Evolutionary conservation across 1,140 invertebrate species (phyloP).

Genomic region (Periplaneta americana): DNA sequence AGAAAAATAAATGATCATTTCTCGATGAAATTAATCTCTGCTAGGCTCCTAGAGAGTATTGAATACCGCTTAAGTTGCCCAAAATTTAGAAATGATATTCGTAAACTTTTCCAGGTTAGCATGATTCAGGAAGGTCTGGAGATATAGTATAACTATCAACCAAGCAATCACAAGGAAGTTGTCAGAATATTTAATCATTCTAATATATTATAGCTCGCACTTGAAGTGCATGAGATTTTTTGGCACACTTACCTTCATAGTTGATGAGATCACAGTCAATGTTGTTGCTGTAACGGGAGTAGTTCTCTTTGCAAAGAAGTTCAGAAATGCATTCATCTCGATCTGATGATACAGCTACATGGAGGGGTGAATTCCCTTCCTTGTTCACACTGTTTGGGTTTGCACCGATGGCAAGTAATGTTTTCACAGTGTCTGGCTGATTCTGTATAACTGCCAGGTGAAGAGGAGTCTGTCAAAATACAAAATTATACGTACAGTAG

Average conservation of each 20-base stretch:
- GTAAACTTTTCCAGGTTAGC: too few species aligned
- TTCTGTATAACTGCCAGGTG: conserved; percentile 44
- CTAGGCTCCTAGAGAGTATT: too few species aligned
- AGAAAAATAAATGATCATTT: too few species aligned
- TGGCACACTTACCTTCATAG: conserved; percentile 10
- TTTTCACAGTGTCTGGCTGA: conserved; percentile 35
- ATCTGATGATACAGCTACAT: conserved; percentile 38
- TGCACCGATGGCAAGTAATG: conserved; percentile 38
- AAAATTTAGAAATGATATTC: too few species aligned
- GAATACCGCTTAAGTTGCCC: too few species aligned
- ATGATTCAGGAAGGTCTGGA: too few species aligned
- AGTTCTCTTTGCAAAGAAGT: neutral
- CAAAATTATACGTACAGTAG: too few species aligned
- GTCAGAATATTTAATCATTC: too few species aligned
- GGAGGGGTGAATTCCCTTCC: conserved; percentile 43
- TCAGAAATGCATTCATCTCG: neutral
- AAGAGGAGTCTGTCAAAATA: conserved; percentile 41
- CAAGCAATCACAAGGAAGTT: too few species aligned
- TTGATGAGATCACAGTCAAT: neutral
- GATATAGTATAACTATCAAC: too few species aligned
- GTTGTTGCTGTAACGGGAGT: neutral
- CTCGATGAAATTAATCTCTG: too few species aligned
- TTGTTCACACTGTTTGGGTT: conserved; percentile 43
- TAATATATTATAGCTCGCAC: neutral
- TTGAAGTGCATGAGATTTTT: neutral